Evolutionary conservation across 2,888 invertebrate genomes (phyloP), one percentile per base, ranked within the genome.

Genomic region (Apodemia hepburni): DNA sequence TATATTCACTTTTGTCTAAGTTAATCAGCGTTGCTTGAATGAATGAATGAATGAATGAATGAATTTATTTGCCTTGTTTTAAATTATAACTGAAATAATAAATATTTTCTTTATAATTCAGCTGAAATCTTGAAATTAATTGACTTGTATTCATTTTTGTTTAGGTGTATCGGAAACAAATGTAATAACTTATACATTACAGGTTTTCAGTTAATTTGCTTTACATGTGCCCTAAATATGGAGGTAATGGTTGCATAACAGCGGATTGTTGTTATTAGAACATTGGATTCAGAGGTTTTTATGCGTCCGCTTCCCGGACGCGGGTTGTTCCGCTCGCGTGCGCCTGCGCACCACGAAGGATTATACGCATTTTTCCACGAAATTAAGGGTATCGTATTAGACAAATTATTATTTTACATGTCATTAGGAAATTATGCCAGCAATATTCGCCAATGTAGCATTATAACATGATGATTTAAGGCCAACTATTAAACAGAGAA

Each of bases 291-390:
- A 63, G 59, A 60, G 62, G 70, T 71, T 74, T 73, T 79, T 82
- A 83, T 82, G 78, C 73, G 78, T 80, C 77, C 79, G 86, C 77
- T 89, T 90, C 90, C 90, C 90, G 90, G 89, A 89, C 84, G 70
- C 85, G 67, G 69, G 66, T 68, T 71, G 82, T 81, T 88, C 85
- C 89, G 75, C 65, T 86, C 81, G 89, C 85, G 87, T 87, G 90
- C 78, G 76, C 74, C 66, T 59, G 74, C 75, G 76, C 75, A 72
- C 61, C 68, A 65, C 69, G 70, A 72, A 72, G 73, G 73, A 73
- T 70, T 71, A 69, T 61, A 59, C 47, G 60, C 54, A 66, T 66
- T 67, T 67, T 67, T 66, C 62, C 62, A 64, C 62, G 59, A 64
- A 62, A 12, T 61, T 60, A 45, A 62, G 60, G 62, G 61, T 47